A percentile compares a stretch with the other conserved stretches of the same genome.
Conservation (phyloP, 2,888 invertebrate genomes). For the Gymnocheta viridis region DNA sequence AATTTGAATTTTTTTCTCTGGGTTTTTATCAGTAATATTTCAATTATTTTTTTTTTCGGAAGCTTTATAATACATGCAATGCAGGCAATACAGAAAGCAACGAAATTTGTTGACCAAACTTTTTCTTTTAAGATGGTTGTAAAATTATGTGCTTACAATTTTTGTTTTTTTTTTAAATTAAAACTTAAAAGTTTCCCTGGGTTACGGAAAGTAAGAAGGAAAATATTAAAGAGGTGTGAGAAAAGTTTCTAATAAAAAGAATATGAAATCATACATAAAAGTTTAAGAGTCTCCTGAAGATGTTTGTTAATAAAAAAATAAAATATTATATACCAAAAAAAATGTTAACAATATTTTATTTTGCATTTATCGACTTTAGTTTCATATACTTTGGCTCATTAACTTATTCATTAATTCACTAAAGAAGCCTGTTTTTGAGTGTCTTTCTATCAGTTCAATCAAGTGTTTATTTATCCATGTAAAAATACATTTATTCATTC, state of each 20-base stretch:
- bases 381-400: conserved; percentile 20
- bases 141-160: conserved; percentile 4
- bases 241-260: conserved; percentile 35
- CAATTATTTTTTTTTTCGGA: conserved; percentile 10
- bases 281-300: conserved; percentile 19
- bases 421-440: no score
- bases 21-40: conserved; percentile 51
- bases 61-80: background rate
- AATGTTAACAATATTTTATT: conserved; percentile 41
- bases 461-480: no score
- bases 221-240: background rate
- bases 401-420: background rate
- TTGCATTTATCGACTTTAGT: conserved; percentile 24
- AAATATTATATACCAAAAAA: background rate
- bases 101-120: conserved; percentile 38
- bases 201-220: conserved; percentile 8
- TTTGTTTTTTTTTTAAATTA: conserved; percentile 51
- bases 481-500: background rate
- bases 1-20: background rate
- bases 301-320: conserved; percentile 44
- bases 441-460: no score
- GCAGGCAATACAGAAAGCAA: background rate
- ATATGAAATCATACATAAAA: conserved; percentile 29
- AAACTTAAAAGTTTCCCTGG: conserved; percentile 65
- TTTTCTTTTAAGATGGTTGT: conserved; percentile 25